A percentile compares a stretch with the other conserved stretches of the same genome.
These are phyloP conservation scores for Lasioglossum pauxillum DNA, from an alignment of 2,888 invertebrate species.

Conservation along the genomic window DNA sequence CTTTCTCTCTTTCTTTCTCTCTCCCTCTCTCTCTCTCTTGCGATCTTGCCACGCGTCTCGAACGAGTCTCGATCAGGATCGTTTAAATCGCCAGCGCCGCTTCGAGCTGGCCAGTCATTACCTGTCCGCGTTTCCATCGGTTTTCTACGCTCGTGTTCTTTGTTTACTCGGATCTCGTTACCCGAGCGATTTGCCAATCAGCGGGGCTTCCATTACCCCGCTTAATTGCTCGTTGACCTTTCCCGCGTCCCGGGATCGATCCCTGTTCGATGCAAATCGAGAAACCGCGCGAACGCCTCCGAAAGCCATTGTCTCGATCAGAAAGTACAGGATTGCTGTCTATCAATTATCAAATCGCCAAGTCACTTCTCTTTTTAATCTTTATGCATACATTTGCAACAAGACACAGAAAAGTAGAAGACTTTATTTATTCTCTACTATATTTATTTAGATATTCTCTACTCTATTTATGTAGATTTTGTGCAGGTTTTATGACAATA, in stretches of 20 bases:
- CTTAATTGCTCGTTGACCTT: conserved; percentile 26
- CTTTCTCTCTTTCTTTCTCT: neutral
- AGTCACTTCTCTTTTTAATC: too few relatives aligned
- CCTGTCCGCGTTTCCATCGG: neutral
- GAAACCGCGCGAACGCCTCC: neutral
- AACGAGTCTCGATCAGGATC: neutral
- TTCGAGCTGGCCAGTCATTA: conserved; percentile 6
- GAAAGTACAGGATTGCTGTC: too few relatives aligned
- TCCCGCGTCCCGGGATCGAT: neutral
- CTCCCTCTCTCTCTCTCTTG: neutral
- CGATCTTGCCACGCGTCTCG: conserved; percentile 2
- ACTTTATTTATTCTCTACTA: too few relatives aligned
- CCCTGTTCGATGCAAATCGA: neutral
- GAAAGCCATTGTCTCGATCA: neutral
- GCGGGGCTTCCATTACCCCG: conserved; percentile 4
- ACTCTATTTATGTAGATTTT: too few relatives aligned
- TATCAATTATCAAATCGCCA: too few relatives aligned
- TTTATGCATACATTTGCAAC: too few relatives aligned
- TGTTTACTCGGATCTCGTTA: conserved; percentile 24
- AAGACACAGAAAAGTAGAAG: too few relatives aligned
- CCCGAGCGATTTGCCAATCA: conserved; percentile 12
- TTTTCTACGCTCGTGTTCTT: conserved; percentile 3
- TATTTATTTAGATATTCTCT: too few relatives aligned
- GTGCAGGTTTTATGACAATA: too few relatives aligned
- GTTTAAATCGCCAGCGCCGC: conserved; percentile 13